A percentile compares a stretch with the other conserved stretches of the same genome.
These are phyloP conservation scores for Pemphigus obesinymphae DNA, from an alignment of 1,140 invertebrate genomes.

Conservation along the genomic window DNA sequence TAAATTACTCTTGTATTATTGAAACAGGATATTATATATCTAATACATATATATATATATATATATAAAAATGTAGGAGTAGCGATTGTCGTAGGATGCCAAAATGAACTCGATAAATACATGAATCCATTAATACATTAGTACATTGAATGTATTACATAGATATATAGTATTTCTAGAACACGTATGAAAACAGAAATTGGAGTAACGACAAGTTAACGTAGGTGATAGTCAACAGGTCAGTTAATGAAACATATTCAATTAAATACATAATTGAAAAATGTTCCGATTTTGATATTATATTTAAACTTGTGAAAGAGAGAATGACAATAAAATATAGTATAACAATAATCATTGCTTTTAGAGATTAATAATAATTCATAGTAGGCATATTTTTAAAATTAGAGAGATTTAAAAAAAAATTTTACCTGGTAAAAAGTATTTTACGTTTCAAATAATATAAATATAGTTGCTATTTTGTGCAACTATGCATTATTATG, in stretches of 20 bases:
- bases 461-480: too few relatives aligned
- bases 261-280: not conserved
- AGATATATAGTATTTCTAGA: not conserved
- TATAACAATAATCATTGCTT: too few relatives aligned
- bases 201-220: not conserved
- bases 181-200: not conserved
- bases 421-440: too few relatives aligned
- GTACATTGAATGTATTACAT: not conserved
- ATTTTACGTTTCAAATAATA: too few relatives aligned
- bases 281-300: too few relatives aligned
- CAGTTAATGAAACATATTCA: not conserved
- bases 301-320: too few relatives aligned
- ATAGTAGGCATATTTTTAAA: too few relatives aligned
- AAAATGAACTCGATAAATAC: conserved; percentile 3
- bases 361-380: too few relatives aligned
- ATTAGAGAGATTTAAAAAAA: too few relatives aligned
- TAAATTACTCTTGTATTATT: not conserved
- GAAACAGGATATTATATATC: not conserved
- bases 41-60: too few relatives aligned
- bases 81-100: not conserved
- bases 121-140: not conserved
- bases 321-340: too few relatives aligned
- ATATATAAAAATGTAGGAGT: not conserved
- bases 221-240: not conserved
- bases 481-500: too few relatives aligned